These are phyloP conservation scores for Maccullochella peelii DNA, from an alignment of 2,113 vertebrate species.

Conservation along the genomic window DNA sequence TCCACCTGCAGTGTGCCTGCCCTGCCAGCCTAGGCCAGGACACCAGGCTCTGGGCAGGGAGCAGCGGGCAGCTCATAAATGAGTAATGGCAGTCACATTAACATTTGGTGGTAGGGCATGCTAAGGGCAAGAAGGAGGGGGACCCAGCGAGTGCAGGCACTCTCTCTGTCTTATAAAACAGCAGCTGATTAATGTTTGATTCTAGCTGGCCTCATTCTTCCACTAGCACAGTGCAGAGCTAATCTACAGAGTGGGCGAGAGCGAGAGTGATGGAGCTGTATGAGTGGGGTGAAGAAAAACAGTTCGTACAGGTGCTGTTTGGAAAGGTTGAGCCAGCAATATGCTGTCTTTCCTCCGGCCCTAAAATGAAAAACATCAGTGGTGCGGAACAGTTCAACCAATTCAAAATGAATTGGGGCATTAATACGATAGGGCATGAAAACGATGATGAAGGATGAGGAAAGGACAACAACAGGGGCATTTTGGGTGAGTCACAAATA, in stretches of 20 bases:
- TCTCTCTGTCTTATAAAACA: slow-evolving; percentile 76
- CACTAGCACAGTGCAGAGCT: slow-evolving; percentile 44
- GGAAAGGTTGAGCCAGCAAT: slow-evolving; percentile 62
- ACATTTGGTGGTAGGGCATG: slow-evolving; percentile 74
- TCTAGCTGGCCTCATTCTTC: slow-evolving; percentile 74
- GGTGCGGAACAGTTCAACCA: slow-evolving; percentile 46
- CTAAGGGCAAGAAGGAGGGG: slow-evolving; percentile 61
- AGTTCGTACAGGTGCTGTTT: slow-evolving; percentile 61
- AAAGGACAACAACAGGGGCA: slow-evolving; percentile 1
- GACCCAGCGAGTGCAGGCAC: slow-evolving; percentile 50
- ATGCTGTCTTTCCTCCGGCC: slow-evolving; percentile 37
- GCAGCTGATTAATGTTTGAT: slow-evolving; percentile 83
- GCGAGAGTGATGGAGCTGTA: slow-evolving; percentile 62
- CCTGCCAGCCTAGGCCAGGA: slow-evolving; percentile 44
- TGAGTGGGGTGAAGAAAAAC: slow-evolving; percentile 55
- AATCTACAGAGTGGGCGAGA: slow-evolving; percentile 65
- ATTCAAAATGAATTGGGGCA: slow-evolving; percentile 37
- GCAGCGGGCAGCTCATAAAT: slow-evolving; percentile 74
- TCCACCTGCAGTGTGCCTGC: slow-evolving; percentile 55
- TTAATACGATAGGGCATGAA: slow-evolving; percentile 18
- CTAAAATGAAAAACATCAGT: slow-evolving; percentile 43
- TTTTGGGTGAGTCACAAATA: neutral
- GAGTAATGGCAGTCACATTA: slow-evolving; percentile 80
- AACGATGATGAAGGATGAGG: slow-evolving; percentile 4
- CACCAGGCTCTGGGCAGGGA: slow-evolving; percentile 57